Evolutionary conservation across 30 jellyfish, hydroid and myxozoan genomes (phyloP), one percentile per base, ranked within the genome.

Genomic region (Aurelia aurita complex sp. Pacific): DNA sequence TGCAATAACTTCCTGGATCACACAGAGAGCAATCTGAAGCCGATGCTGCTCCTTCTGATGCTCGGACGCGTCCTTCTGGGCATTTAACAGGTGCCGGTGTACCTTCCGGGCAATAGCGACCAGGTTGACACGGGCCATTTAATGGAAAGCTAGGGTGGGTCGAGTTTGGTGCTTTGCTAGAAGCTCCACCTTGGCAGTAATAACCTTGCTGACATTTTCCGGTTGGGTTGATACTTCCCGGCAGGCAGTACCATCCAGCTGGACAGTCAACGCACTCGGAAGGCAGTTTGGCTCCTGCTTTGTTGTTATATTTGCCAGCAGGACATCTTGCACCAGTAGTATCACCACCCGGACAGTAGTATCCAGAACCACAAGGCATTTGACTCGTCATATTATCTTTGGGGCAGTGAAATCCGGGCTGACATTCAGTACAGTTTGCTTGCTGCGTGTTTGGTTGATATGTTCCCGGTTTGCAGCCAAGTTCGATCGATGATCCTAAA

Each of bases 81-180:
- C 99, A 95, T 16, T 61, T 14, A 1, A 85, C 83, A 10, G 99
- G 99, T 42, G 94, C 96, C 1, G 91, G 79, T 3, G 96, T 90
- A 6, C 99, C 99, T n/a, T 76, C 88, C n/a, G 90, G 90, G 66
- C 99, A 95, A 62, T 82, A 95, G 53, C 23, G 35, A 13, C 99
- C 98, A n/a, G 89, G 77, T 5, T 96, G 96, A 74, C 99, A 95
- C 12, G 84, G 92, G 13, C 99, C 99, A 68, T 95, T 95, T 6
- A 19, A 55, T 7, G 96, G 94, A 59, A 71, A 88, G 29, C 38
- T 70, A 46, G 85, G 76, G n/a, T 67, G 54, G 7, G 92, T n/a
- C 8, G 64, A 78, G 57, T 87, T 95, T 14, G 99, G 99, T 7
- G 97, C 96, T 54, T 54, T 76, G 19, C 92, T 74, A 11, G 90